Evolutionary conservation across 2,113 vertebrate genomes (phyloP).

Genomic region (Chlamydotis undulata): DNA sequence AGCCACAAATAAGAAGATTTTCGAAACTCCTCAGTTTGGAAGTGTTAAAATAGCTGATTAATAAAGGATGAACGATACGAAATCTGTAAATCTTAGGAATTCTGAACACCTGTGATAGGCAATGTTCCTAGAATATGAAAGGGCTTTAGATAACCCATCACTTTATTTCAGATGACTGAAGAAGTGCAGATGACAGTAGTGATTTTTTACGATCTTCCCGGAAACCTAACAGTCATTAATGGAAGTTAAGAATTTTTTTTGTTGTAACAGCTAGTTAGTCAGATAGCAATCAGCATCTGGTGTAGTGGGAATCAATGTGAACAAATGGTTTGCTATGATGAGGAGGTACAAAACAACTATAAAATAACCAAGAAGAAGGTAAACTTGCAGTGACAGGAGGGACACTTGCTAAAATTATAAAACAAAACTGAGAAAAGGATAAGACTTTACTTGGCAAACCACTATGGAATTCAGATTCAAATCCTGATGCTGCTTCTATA

Average conservation of each 20-base stretch:
- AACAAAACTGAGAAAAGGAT: neutral
- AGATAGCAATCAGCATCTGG: neutral
- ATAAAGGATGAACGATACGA: neutral
- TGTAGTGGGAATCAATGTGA: neutral
- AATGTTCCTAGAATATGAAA: neutral
- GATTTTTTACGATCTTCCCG: neutral
- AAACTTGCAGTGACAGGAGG: neutral
- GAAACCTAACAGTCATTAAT: neutral
- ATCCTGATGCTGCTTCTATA: neutral
- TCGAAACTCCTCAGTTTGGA: rapidly evolving
- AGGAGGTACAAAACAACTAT: neutral
- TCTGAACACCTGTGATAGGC: neutral
- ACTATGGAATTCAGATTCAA: neutral
- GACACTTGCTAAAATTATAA: neutral
- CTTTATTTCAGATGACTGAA: neutral
- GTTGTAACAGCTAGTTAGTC: neutral
- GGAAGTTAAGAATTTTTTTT: neutral
- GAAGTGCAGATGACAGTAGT: neutral
- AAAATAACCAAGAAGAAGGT: neutral
- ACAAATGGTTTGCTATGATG: neutral
- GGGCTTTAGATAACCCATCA: neutral
- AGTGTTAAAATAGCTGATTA: neutral
- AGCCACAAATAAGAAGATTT: neutral
- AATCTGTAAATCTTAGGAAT: neutral
- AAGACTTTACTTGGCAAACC: neutral